phyloP scores from a whole-genome alignment of 2,113 vertebrate genomes.

The Cochlearius cochlearius region DNA sequence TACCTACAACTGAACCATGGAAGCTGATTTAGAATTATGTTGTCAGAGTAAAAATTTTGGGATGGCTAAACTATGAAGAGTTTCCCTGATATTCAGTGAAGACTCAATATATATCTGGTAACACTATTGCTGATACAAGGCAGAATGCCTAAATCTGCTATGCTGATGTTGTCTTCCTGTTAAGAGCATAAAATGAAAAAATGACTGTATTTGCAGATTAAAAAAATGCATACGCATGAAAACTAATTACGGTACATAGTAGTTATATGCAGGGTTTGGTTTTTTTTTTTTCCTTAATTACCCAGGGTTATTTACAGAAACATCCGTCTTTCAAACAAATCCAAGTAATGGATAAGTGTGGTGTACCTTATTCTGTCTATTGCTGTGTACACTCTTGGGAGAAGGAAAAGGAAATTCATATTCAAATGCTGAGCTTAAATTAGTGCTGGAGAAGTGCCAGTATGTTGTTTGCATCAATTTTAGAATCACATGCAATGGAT shows the following conservation, averaged over 20 bases:
- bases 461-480: slow-evolving; percentile 38
- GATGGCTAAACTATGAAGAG: neutral
- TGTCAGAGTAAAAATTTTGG: neutral
- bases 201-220: neutral
- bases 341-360: neutral
- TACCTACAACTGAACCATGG: neutral
- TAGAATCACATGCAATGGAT: slow-evolving; percentile 33
- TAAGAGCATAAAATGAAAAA: neutral
- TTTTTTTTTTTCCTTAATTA: neutral
- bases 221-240: neutral
- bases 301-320: slow-evolving; percentile 18
- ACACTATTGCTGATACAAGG: neutral
- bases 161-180: neutral
- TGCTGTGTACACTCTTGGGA: slow-evolving; percentile 1
- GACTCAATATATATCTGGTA: neutral
- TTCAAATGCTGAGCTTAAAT: slow-evolving; percentile 58
- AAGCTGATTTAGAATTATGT: neutral
- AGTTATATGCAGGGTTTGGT: neutral
- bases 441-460: slow-evolving; percentile 50
- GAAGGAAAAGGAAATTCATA: slow-evolving; percentile 56
- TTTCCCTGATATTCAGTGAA: neutral
- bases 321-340: neutral
- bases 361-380: slow-evolving; percentile 28
- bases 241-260: neutral
- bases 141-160: neutral